Base-by-base conservation (phyloP, 2,888 invertebrate genomes). In the Strigamia maritima region DNA sequence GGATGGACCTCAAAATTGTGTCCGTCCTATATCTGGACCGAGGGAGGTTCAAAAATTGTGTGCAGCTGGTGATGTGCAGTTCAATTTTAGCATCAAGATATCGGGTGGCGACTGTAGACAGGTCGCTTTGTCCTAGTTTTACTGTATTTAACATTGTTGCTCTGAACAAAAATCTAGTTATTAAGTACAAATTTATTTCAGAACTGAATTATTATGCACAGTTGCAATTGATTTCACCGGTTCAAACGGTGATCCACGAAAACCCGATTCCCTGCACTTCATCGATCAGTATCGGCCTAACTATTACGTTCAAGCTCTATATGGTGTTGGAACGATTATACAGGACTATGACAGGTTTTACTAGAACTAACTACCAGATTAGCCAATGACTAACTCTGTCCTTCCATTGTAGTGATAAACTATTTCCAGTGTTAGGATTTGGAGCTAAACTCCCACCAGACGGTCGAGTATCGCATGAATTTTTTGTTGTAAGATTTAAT, bases 341-440 rank as follows among this genome's bases (percentile, higher is more conserved):
- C 80, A 82, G 79, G 82, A 82, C 77, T 83, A 83, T 78, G 82
- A 83, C 78, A 81, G 82, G 80, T 80, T n/a, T n/a, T n/a, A n/a
- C n/a, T n/a, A n/a, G 75, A 26, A 16, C 8, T 10, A 75, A 26
- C 12, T 28, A 10, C 7, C 10, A 24, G 75, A 22, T 7, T 75
- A 75, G 12, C 26, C 26, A 22, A 28, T 78, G 19, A 16, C 8
- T 28, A 78, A 78, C 2, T n/a, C 10, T 19, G 28, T 75, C 28
- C 4, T 75, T 75, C 8, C 16, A 10, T 44, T 28, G 24, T 44
- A 80, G 79, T 74, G 86, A 87, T 80, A 88, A 88, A 81, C 81
- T 86, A 80, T 89, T 89, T 82, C 88, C 88, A n/a, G 87, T 87
- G 4, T 84, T 89, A 70, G 89, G 89, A 2, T 89, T 89, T 84